Conservation (phyloP, 2,888 invertebrate species). For the Lordiphosa andalusiaca region DNA sequence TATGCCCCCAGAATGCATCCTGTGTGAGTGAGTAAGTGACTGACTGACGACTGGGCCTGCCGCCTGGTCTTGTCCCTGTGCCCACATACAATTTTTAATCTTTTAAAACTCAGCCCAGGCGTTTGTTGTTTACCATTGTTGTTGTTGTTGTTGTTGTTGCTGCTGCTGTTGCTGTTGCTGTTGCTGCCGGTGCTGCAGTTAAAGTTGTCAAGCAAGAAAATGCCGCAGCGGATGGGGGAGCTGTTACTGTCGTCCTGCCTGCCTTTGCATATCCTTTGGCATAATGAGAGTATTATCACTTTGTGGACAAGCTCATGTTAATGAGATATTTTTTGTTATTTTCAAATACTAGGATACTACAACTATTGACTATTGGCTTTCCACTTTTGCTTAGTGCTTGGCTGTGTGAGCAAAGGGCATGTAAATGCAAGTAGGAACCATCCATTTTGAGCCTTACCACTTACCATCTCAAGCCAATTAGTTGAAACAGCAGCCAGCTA, state of each 20-base stretch:
- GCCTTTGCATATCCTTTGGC: conserved; percentile 35
- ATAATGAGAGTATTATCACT: conserved; percentile 39
- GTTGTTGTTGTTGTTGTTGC: conserved; percentile 18
- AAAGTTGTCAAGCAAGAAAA: conserved; percentile 51
- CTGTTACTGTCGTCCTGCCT: conserved; percentile 6
- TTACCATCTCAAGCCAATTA: no score
- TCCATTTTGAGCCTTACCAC: no score
- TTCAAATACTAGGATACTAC: neutral
- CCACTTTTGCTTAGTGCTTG: no score
- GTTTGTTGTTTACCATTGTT: conserved; percentile 27
- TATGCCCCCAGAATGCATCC: conserved; percentile 69
- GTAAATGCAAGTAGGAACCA: no score
- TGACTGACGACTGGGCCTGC: conserved; percentile 5
- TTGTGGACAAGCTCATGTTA: conserved; percentile 25
- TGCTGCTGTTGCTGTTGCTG: conserved; percentile 22
- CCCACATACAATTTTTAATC: conserved; percentile 56
- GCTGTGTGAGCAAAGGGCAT: no score
- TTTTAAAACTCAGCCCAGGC: conserved; percentile 49
- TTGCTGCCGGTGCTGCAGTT: conserved; percentile 29
- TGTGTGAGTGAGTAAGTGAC: conserved; percentile 37
- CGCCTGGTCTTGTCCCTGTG: conserved; percentile 4
- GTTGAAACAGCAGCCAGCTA: no score
- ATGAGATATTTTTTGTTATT: neutral
- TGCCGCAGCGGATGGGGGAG: conserved; percentile 27
- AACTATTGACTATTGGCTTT: no score